Evolutionary conservation across 2,113 vertebrate genomes (phyloP), one percentile per base, ranked within the genome.

Genomic region (Pedetes capensis): DNA sequence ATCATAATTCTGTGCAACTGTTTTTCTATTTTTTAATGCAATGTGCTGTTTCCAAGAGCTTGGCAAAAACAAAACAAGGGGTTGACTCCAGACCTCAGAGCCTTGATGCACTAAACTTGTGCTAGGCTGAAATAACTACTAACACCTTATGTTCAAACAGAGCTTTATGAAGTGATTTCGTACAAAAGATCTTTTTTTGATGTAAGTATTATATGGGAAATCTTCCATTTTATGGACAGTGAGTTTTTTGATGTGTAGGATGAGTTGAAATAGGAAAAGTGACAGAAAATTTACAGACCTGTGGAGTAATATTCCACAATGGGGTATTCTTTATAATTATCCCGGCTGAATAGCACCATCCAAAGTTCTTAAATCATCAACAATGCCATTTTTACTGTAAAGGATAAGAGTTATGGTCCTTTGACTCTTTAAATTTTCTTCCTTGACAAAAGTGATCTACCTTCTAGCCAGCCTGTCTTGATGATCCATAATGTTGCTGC

Each of bases 331-430:
- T 94, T 95, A 91, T 97, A 94, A 95, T 89, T 96, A 84, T n/a
- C 34, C 22, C 49, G 39, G 57, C 82, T 93, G 88, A 94, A 78
- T 72, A 88, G 37, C 14, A 79, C 49, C 80, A 76, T 86, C 89
- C 68, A 51, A 90, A 95, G 95, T 96, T 89, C 95, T 96, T 98
- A 97, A 97, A 98, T 98, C 97, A 98, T 53, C 92, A 95, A 59
- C 83, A 66, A 69, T 63, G 74, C 57, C 87, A 79, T 96, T 97
- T 98, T 93, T 94, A 96, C 85, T 79, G 32, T 71, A 97, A 47
- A 96, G 96, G 83, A 81, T 25, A 25, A 97, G 96, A 98, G 59
- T 97, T 98, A 98, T 17, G 71, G 53, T 96, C 96, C 91, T 95
- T 79, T 79, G 96, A 83, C 68, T 98, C 96, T 79, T 95, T 97